Conservation (phyloP, 2,888 invertebrate species). For the Geophilus truncorum region DNA sequence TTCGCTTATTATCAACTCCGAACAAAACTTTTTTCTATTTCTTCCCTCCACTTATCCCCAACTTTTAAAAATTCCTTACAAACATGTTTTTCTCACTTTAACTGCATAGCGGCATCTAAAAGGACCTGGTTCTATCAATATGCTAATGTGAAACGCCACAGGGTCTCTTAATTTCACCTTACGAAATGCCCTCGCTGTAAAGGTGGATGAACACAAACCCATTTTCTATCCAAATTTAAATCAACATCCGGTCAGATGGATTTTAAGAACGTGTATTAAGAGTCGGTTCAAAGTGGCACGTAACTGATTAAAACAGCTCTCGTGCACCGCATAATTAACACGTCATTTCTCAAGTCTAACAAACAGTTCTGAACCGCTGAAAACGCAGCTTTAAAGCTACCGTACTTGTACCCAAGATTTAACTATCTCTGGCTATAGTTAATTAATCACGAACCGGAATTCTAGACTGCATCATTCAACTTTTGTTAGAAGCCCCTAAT, state of each 20-base stretch:
- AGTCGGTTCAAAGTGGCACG: not conserved
- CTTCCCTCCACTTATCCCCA: too few species aligned
- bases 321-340: not conserved
- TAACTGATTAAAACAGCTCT: not conserved
- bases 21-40: not conserved
- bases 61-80: not conserved
- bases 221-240: constrained; percentile 8
- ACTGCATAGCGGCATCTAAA: constrained; percentile 9
- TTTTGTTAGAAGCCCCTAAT: not conserved
- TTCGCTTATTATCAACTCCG: not conserved
- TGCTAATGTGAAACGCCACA: constrained; percentile 22
- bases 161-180: constrained; percentile 27
- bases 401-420: not conserved
- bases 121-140: constrained; percentile 10
- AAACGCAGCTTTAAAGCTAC: not conserved
- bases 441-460: not conserved
- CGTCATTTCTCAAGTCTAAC: not conserved
- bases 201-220: constrained; percentile 12
- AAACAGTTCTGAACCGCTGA: not conserved
- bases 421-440: not conserved
- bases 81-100: constrained; percentile 27
- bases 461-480: not conserved
- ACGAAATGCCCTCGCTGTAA: constrained; percentile 6
- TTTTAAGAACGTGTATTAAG: not conserved
- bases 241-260: constrained; percentile 13